Base-by-base conservation (phyloP, 2,113 vertebrate species). In the Drymodes brunneopygia region DNA sequence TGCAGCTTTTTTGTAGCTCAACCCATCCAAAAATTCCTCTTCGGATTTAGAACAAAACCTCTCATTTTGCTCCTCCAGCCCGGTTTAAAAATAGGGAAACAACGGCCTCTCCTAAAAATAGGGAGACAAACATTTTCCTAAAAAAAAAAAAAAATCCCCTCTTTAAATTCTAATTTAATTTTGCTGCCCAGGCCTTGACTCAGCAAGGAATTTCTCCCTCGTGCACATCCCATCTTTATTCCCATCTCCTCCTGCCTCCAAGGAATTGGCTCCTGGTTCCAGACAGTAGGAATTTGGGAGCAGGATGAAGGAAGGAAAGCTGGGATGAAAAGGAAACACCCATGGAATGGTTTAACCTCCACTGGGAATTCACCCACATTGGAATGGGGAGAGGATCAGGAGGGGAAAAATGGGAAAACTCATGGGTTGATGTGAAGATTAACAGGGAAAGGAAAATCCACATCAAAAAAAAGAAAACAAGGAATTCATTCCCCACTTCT, bases 31-130 rank as follows among this genome's bases (percentile, higher is more conserved):
- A 91, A 92, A 94, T 71, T 92, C 90, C 81, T 92, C 69, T 71
- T 93, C 36, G 6, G 73, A 95, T 95, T 95, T 96, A 94, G 95
- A 93, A 75, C 78, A 75, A 61, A 97, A 94, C 95, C 95, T 91
- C 87, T 97, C 92, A 95, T 95, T 96, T 94, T 44, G 80, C n/a
- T 89, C 73, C 58, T 89, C 65, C 77, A 79, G 83, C 36, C 78
- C 66, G 28, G 38, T 66, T 88, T 90, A 94, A 94, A 97, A 88
- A 92, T 54, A 92, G 86, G 61, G 47, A 87, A 64, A 64, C 69
- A 81, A 60, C 81, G 17, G 53, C 14, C 27, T 64, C 24, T 47
- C 75, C 92, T 91, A 74, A 95, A 96, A 95, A 92, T 44, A 90
- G 84, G 88, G 75, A 83, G 74, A 54, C 51, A 88, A 92, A 73